Conservation (phyloP, 1,140 invertebrate genomes). For the Mercenaria mercenaria region DNA sequence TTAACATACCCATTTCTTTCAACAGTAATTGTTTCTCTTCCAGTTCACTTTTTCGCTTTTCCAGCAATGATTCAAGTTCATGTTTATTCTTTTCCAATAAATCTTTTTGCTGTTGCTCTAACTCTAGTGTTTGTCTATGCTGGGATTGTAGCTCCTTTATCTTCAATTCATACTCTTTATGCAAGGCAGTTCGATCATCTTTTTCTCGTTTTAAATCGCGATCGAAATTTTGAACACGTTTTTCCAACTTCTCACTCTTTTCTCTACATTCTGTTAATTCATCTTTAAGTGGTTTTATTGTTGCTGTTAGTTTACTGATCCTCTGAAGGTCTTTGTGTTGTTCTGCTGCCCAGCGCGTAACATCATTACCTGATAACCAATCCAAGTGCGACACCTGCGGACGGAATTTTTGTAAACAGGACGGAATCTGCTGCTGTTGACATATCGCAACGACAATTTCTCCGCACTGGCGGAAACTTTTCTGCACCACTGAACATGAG, state of each 20-base stretch:
- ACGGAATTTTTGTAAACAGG: constrained; percentile 80
- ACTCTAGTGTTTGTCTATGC: constrained; percentile 72
- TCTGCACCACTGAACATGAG: constrained; percentile 82
- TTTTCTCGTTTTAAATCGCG: constrained; percentile 80
- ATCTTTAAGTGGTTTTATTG: constrained; percentile 78
- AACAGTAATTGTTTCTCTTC: constrained; percentile 56
- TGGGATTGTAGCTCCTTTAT: constrained; percentile 75
- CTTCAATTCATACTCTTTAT: constrained; percentile 81
- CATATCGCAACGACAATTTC: constrained; percentile 80
- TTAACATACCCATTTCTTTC: constrained; percentile 75
- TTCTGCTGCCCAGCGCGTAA: constrained; percentile 81
- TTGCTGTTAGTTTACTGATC: constrained; percentile 79
- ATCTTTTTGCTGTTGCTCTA: constrained; percentile 73
- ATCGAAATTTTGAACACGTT: constrained; percentile 76
- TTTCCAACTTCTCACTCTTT: constrained; percentile 77
- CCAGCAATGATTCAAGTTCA: constrained; percentile 63
- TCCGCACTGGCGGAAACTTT: constrained; percentile 78
- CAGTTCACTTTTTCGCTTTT: constrained; percentile 69
- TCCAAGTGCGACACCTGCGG: constrained; percentile 77
- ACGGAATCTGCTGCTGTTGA: constrained; percentile 81
- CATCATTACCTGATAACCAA: constrained; percentile 83
- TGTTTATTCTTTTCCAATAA: constrained; percentile 48
- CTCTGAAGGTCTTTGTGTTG: constrained; percentile 83
- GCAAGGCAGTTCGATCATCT: constrained; percentile 74
- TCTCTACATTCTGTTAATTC: constrained; percentile 76